Conservation (phyloP, 2,888 invertebrate genomes). For the Sphecodes monilicornis region DNA sequence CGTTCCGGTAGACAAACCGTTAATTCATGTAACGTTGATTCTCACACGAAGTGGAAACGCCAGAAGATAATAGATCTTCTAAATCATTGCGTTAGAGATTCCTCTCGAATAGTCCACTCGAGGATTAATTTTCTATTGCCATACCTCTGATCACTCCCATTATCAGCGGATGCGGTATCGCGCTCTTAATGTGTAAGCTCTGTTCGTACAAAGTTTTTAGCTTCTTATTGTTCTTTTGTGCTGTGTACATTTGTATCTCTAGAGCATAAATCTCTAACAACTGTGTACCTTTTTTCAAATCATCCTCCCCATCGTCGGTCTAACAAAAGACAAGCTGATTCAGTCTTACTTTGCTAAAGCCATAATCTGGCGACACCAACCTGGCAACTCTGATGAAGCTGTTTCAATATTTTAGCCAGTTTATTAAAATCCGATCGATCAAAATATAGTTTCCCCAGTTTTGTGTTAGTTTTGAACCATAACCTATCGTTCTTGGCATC, state of each 20-base stretch:
- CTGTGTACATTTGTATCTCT: slow-evolving; percentile 99
- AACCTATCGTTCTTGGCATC: slow-evolving; percentile 99
- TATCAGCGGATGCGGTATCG: slow-evolving; percentile 99
- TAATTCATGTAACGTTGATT: background rate
- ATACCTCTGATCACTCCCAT: slow-evolving; percentile 99
- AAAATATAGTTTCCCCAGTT: slow-evolving; percentile 98
- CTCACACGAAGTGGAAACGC: background rate
- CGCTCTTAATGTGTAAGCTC: slow-evolving; percentile 99
- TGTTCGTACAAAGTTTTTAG: slow-evolving; percentile 98
- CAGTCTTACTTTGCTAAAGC: background rate
- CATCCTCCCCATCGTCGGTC: slow-evolving; percentile 99
- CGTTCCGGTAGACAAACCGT: background rate
- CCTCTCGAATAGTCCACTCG: background rate
- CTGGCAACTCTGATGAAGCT: slow-evolving; percentile 98
- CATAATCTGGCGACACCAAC: slow-evolving; percentile 83
- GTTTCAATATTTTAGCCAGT: slow-evolving; percentile 98
- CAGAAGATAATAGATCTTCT: background rate
- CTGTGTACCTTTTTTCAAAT: slow-evolving; percentile 98
- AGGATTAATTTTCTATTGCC: background rate
- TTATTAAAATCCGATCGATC: slow-evolving; percentile 97
- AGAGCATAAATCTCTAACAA: slow-evolving; percentile 98
- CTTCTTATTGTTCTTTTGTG: slow-evolving; percentile 99
- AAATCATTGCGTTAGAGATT: background rate
- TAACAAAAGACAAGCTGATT: slow-evolving; percentile 76
- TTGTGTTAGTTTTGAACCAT: slow-evolving; percentile 99